Evolutionary conservation across 1,140 invertebrate species (phyloP), one percentile per base, ranked within the genome.

Genomic region (Neuroterus valhalla): DNA sequence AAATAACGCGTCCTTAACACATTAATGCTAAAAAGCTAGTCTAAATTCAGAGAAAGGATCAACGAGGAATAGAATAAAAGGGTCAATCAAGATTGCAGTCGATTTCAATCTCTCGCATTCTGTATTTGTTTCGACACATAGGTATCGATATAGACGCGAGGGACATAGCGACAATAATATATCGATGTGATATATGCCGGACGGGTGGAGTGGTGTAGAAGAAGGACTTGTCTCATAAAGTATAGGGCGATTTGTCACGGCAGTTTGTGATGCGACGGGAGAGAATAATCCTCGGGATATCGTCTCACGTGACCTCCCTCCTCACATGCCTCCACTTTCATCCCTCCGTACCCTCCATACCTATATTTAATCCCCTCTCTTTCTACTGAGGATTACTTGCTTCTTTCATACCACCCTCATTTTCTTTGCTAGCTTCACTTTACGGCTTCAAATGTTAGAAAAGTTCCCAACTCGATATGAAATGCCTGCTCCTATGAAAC

Each of bases 211-310:
- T 88, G 74, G 80, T 80, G 79, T 74, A 78, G 78, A 83, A 83
- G 78, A 74, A 84, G 77, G 74, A 83, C 75, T 82, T 78, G 82
- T 78, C 77, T 79, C 78, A 76, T 82, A 80, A 84, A 81, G 82
- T 81, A 84, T 84, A 77, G 81, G 73, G 78, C 80, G 79, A 84
- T 84, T 84, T 84, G 81, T 84, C 82, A 84, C 79, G 74, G 73
- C 71, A 81, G 78, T 81, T 82, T 80, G 82, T 82, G 82, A 82
- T 80, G 81, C 86, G 84, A 84, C 82, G 85, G 82, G 82, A 85
- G 85, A 85, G 85, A 86, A 85, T 87, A 85, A 87, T 87, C 84
- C 84, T 84, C 82, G 82, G 82, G 82, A 85, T 86, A 86, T 86
- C 85, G 81, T 86, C 81, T 84, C 83, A 78, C 76, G 69, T 77